Evolutionary conservation across 2,113 vertebrate species (phyloP), one percentile per base, ranked within the genome.

Genomic region (Genyomyrus donnyi): DNA sequence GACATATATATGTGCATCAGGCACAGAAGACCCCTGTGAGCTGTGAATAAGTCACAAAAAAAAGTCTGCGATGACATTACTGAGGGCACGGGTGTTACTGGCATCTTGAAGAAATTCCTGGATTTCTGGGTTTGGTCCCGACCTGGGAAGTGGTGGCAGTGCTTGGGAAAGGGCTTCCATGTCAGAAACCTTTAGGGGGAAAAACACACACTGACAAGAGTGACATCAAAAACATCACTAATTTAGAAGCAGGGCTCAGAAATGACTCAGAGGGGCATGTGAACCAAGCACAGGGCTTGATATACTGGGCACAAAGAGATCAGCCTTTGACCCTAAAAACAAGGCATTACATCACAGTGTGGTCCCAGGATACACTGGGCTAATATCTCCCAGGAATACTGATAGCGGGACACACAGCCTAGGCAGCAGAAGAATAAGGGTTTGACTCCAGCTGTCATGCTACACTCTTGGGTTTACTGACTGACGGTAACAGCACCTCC

Each of bases 81-180:
- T 35, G 53, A 35, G 42, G 19, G 27, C 15, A 46, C 9, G 15
- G 74, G 15, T 42, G 85, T 90, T 85, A 94, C 94, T 83, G 6
- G 24, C 87, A 15, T 90, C 88, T 53, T 70, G 90, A n/a, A 89
- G 39, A 56, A 92, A 49, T 10, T 88, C 52, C 52, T 74, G 85
- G 0, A 21, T 50, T 35, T 92, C 89, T 15, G 89, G 13, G 17
- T 91, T 88, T 58, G 66, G 27, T 27, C 56, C 91, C 52, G 94
- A 91, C 90, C 92, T 91, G 49, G 88, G 91, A 66, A 95, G 84
- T 11, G 94, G 92, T 88, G 96, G 96, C 35, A 97, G 92, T 77
- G 93, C 88, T 91, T 89, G 94, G 39, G 94, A 96, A 5, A 95
- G 91, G 10, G 83, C 88, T 90, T 93, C 93, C 94, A 96, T 91